A percentile compares a stretch with the other conserved stretches of the same genome.
Evolutionary conservation across 2,797 vertebrate species (phyloP).

Genomic region (Danio kyathit): DNA sequence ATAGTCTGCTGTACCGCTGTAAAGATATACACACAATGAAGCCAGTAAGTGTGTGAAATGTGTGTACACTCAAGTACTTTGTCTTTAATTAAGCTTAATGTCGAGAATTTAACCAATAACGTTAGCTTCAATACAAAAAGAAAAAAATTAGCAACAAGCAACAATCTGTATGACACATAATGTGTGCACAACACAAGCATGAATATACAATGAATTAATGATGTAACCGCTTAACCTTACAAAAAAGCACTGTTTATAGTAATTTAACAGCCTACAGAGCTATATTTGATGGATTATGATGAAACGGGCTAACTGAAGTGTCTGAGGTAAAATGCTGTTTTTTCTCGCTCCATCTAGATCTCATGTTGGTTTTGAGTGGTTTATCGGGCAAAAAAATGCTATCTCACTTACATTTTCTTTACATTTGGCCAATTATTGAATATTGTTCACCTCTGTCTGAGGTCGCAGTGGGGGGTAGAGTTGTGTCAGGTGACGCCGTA

Average conservation of each 20-base stretch:
- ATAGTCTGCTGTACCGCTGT: conserved; percentile 10
- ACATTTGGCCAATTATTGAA: not conserved
- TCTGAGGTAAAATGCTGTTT: not conserved
- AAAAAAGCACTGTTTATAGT: no score
- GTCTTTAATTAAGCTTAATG: conserved; percentile 8
- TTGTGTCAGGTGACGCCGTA: conserved; percentile 5
- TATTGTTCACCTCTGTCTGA: not conserved
- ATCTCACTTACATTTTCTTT: not conserved
- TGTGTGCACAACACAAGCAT: no score
- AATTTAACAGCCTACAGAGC: no score
- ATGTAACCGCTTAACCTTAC: no score
- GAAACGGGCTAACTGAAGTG: no score
- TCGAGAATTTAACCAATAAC: not conserved
- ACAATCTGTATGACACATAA: no score
- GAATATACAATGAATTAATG: no score
- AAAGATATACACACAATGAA: not conserved
- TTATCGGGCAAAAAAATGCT: not conserved
- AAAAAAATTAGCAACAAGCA: no score
- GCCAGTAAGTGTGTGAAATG: conserved; percentile 1
- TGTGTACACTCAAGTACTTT: not conserved
- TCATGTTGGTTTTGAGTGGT: not conserved
- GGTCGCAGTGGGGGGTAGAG: not conserved
- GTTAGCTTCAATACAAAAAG: no score
- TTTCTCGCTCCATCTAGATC: not conserved
- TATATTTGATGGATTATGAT: no score